Conservation (phyloP, 2,113 vertebrate genomes). For the Passer montanus region DNA sequence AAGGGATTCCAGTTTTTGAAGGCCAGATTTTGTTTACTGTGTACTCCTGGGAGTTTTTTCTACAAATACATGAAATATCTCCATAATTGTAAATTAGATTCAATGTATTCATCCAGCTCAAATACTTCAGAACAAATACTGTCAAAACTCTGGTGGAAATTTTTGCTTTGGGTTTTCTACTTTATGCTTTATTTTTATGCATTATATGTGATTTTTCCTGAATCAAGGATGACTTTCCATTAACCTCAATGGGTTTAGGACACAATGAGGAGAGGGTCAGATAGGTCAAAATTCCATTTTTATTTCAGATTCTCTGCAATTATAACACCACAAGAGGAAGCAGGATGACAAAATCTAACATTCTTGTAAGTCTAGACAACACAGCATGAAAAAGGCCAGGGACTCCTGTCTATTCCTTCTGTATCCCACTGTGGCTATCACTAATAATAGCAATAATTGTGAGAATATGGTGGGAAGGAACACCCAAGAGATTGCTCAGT, state of each 20-base stretch:
- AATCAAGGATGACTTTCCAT: background rate
- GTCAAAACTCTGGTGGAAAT: background rate
- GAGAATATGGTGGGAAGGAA: constrained; percentile 51
- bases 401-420: background rate
- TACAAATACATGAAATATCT: background rate
- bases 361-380: constrained; percentile 64
- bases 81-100: background rate
- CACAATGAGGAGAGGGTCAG: background rate
- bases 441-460: constrained; percentile 51
- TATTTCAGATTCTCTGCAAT: constrained; percentile 11
- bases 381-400: constrained; percentile 50
- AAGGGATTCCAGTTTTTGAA: background rate
- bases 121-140: background rate
- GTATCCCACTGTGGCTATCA: constrained; percentile 25
- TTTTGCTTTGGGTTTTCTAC: background rate
- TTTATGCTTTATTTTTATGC: background rate
- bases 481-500: constrained; percentile 29
- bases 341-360: constrained; percentile 31
- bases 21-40: background rate
- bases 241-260: background rate
- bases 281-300: constrained; percentile 14
- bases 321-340: background rate
- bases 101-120: background rate
- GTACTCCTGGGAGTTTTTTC: background rate
- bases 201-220: background rate